Evolutionary conservation across 2,888 invertebrate genomes (phyloP), one percentile per base, ranked within the genome.

Genomic region (Copidosoma aretas): DNA sequence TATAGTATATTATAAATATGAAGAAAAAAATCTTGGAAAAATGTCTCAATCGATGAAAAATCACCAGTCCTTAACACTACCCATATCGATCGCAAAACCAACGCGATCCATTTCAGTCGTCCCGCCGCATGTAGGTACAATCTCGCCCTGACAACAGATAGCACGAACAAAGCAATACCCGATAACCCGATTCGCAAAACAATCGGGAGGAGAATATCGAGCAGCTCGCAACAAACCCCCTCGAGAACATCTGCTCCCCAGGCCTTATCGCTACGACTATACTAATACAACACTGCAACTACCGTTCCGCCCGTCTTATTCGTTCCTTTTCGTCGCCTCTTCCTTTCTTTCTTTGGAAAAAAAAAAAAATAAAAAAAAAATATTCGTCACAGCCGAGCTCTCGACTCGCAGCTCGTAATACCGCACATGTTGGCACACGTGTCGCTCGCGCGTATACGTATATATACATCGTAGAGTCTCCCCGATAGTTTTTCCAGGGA

Each of bases 381-480:
- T 3, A 46, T 3, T 15, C 43, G 43, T 46, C 43, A 32, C 17
- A 46, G 12, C 43, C 43, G 52, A 52, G 22, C 22, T 49, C 10
- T 8, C 52, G 21, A 46, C 52, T 52, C 19, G 52, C 52, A 19
- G 52, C 52, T 52, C 52, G 52, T 52, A 52, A 52, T 22, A 52
- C 22, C 12, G 19, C 52, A 21, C 52, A 12, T 52, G 19, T 22
- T 52, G 80, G 75, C 79, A 75, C 76, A 76, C 80, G 79, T 81
- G 79, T 80, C 80, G 79, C 77, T 76, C 75, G 78, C 75, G 77
- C 77, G 75, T 59, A 77, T 73, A 74, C 8, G 8, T 32, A 32
- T 8, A 8, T 32, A 32, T 32, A n/a, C n/a, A n/a, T n/a, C n/a
- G n/a, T n/a, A 32, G 8, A 32, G 32, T 32, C 32, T 32, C 32